Percentiles rank a stretch among this genome's conserved stretches.
These are phyloP conservation scores for Ceratina calcarata DNA, from an alignment of 1,140 invertebrate species.

Conservation along the genomic window DNA sequence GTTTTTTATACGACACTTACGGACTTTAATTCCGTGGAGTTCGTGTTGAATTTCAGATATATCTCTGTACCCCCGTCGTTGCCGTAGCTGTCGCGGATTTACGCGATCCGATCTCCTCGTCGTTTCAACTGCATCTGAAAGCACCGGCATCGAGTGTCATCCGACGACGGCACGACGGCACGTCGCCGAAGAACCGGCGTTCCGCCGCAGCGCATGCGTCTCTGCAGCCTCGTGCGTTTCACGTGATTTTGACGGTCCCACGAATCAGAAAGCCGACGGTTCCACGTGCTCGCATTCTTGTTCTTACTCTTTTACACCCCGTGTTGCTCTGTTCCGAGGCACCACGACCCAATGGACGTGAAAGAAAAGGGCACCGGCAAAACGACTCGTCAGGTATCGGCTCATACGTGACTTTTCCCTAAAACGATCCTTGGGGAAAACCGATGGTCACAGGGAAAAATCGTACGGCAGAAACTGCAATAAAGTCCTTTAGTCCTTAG, in stretches of 20 bases:
- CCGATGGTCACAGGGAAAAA: too few relatives aligned
- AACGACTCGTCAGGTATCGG: neutral
- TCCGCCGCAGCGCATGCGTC: slow-evolving; percentile 27
- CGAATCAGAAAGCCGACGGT: slow-evolving; percentile 37
- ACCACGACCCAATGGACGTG: slow-evolving; percentile 3
- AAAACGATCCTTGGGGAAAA: neutral
- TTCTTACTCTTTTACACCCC: too few relatives aligned
- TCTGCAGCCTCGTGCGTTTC: slow-evolving; percentile 48
- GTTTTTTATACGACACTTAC: slow-evolving; percentile 32
- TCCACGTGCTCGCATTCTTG: slow-evolving; percentile 51
- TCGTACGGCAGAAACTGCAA: too few relatives aligned
- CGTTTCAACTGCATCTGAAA: slow-evolving; percentile 36
- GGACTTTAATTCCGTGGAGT: neutral
- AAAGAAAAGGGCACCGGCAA: slow-evolving; percentile 9
- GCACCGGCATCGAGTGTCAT: slow-evolving; percentile 31
- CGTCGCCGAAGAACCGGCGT: slow-evolving; percentile 18
- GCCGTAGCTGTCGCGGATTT: neutral
- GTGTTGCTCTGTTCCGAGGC: neutral
- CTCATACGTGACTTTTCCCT: slow-evolving; percentile 31
- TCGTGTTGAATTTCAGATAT: neutral
- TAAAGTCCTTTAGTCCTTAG: too few relatives aligned
- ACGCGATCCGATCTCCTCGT: slow-evolving; percentile 20
- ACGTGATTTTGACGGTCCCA: slow-evolving; percentile 51
- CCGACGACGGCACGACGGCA: slow-evolving; percentile 11
- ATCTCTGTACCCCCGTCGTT: slow-evolving; percentile 6